Base-by-base conservation (phyloP, 64 coral and sea anemone genomes). In the Dendrophyllia cribrosa region DNA sequence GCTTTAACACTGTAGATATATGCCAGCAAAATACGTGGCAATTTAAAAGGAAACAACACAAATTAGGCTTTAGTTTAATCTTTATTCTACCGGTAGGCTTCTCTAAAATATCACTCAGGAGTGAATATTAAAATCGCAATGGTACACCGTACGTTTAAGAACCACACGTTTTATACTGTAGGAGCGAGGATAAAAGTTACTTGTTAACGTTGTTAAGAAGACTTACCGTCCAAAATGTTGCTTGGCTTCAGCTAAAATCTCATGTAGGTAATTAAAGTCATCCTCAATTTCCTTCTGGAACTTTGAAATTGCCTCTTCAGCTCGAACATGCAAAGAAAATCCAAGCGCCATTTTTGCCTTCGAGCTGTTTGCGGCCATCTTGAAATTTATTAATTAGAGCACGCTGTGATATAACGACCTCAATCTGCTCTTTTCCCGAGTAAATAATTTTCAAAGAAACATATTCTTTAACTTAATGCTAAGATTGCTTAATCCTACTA, bases 211-310 rank as follows among this genome's bases (percentile, higher is more conserved):
- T 10, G 6, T 7, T 56, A 9, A 9, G 1, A 56, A 56, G 4
- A 50, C 76, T 51, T 85, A 96, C 94, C 94, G 87, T 77, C 89
- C 94, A 89, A 96, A 96, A 24, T 75, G 77, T 55, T 85, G 66
- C 66, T 96, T 96, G 24, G 90, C 77, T 86, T 96, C 94, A 43
- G 86, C 24, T 50, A 96, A 85, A 63, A 96, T 96, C 74, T 96
- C 94, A 59, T 96, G 66, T 43, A 96, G 83, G 59, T 92, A 96
- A 20, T 96, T 85, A 76, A 96, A 96, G 75, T 92, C 68, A 82
- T 92, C 77, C 51, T 96, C 90, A 50, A 83, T 66, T 65, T 82
- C 75, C 55, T 56, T 83, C 50, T 76, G 7, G 58, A 96, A 96
- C 43, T 96, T 79, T 16, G 73, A 70, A 26, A 96, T 84, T 12